phyloP scores from a whole-genome alignment of 2,797 vertebrate genomes.

The Paguma larvata region DNA sequence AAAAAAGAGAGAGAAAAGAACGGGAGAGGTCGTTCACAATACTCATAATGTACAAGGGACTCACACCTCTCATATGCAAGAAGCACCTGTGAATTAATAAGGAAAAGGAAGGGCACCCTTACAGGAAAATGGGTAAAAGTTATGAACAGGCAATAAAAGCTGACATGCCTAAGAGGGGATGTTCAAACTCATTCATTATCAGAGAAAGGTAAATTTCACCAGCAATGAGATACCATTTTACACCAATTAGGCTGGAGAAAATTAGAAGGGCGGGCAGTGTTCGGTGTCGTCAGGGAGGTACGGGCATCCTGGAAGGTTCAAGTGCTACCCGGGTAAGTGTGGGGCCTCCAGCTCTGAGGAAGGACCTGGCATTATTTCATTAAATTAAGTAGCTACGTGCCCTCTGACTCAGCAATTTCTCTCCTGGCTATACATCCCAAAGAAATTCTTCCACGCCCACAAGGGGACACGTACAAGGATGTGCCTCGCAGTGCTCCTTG shows the following conservation, averaged over 20 bases:
- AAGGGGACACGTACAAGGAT: neutral
- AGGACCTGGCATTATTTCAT: neutral
- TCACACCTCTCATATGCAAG: neutral
- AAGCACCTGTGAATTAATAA: neutral
- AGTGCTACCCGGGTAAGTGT: neutral
- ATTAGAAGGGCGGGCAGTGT: neutral
- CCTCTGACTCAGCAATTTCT: slow-evolving; percentile 32
- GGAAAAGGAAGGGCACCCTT: neutral
- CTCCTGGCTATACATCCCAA: neutral
- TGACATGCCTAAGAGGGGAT: accelerated
- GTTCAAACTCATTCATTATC: neutral
- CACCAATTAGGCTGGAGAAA: neutral
- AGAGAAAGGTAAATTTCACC: neutral
- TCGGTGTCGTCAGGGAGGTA: neutral
- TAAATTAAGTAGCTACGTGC: neutral
- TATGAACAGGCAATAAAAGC: neutral
- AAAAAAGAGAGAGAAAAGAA: too few species aligned
- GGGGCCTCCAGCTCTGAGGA: neutral
- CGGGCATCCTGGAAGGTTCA: neutral
- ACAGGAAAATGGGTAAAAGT: neutral
- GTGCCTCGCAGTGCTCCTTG: neutral
- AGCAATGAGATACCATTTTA: neutral
- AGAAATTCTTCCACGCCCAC: neutral
- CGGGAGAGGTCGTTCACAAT: neutral
- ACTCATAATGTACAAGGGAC: neutral